Evolutionary conservation across 2,888 invertebrate species (phyloP).

Genomic region (Platycheirus albimanus): DNA sequence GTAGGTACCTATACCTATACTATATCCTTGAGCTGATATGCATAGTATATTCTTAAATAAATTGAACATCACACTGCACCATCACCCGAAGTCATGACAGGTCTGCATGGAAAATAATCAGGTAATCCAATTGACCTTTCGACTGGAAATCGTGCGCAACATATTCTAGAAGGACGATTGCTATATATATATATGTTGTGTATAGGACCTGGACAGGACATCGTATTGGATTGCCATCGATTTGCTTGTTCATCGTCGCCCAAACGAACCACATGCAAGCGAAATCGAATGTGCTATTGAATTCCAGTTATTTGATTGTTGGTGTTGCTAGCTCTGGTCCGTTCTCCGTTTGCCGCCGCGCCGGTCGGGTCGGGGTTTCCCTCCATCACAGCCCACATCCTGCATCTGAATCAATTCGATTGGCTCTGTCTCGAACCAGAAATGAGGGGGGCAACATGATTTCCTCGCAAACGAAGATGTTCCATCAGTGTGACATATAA

Average conservation of each 20-base stretch:
- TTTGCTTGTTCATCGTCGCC: constrained; percentile 32
- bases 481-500: constrained; percentile 49
- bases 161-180: constrained; percentile 33
- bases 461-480: constrained; percentile 57
- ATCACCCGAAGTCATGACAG: constrained; percentile 54
- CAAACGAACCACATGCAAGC: constrained; percentile 35
- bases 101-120: constrained; percentile 57
- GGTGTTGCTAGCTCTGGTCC: constrained; percentile 2
- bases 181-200: too few relatives aligned
- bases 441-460: constrained; percentile 37
- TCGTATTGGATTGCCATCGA: constrained; percentile 34
- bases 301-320: constrained; percentile 50
- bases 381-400: neutral
- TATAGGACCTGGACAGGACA: neutral
- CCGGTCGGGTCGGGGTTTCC: neutral
- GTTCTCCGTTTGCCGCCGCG: neutral
- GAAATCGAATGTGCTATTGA: constrained; percentile 58
- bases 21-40: neutral
- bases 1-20: too few relatives aligned
- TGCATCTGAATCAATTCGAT: constrained; percentile 27
- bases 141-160: constrained; percentile 58
- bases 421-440: constrained; percentile 20
- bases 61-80: constrained; percentile 41
- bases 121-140: constrained; percentile 68
- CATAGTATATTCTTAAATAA: constrained; percentile 32